These are phyloP conservation scores for Actinia tenebrosa DNA, from an alignment of 64 coral and sea anemone genomes.

Conservation along the genomic window DNA sequence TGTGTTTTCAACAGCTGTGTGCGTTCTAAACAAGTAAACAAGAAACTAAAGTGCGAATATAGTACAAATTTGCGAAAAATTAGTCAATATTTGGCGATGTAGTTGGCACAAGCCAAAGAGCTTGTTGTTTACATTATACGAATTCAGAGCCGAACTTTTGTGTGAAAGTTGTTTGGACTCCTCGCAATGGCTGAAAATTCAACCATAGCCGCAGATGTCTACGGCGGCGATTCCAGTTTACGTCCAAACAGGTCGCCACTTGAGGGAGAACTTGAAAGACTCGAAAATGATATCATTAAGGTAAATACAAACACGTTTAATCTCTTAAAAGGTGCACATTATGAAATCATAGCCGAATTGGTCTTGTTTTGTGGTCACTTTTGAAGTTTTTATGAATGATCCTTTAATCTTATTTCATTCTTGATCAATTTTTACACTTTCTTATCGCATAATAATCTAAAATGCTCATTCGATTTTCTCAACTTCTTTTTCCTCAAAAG, in stretches of 20 bases:
- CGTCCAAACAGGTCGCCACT: neutral
- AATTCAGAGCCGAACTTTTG: neutral
- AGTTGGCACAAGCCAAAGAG: neutral
- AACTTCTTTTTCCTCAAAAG: too few relatives aligned
- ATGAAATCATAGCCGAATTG: neutral
- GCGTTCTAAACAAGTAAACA: neutral
- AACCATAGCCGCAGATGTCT: neutral
- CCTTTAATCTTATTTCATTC: neutral
- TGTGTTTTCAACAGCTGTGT: neutral
- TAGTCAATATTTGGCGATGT: constrained; percentile 6
- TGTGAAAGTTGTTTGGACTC: neutral
- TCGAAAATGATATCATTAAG: constrained; percentile 9
- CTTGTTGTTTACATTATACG: neutral
- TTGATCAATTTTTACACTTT: neutral
- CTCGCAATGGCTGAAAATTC: neutral
- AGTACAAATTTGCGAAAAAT: neutral
- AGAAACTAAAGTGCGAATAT: neutral
- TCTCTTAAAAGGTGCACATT: neutral
- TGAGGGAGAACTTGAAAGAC: neutral
- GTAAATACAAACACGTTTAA: neutral
- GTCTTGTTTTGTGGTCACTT: neutral
- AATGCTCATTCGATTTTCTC: too few relatives aligned
- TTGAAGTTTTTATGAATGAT: neutral
- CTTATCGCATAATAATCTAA: too few relatives aligned
- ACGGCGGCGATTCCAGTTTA: neutral